Evolutionary conservation across 1,140 invertebrate species (phyloP), one percentile per base, ranked within the genome.

Genomic region (Antheraea pernyi): DNA sequence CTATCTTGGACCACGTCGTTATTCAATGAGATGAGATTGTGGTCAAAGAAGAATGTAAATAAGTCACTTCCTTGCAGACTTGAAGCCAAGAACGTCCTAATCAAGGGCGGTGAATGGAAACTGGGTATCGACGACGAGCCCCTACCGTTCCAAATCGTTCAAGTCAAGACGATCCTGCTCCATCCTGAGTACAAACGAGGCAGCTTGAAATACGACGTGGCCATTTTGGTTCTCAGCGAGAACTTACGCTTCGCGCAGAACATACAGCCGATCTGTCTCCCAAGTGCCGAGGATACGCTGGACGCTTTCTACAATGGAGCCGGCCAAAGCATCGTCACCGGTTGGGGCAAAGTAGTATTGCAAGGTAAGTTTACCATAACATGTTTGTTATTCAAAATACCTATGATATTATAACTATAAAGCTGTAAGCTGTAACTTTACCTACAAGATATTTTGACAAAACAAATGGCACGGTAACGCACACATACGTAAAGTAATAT

Each of bases 101-200:
- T 97, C 63, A 97, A 97, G 83, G 95, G 96, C 3, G 97, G 97
- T 9, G 96, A 97, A 95, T 97, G 96, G 96, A 96, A 97, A 84
- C 92, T 97, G n/a, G 95, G 95, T 42, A 95, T 96, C 70, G 95
- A 96, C 68, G 95, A 96, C 65, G 96, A 97, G 82, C 96, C 96
- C 0, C 86, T 96, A 19, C 95, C 96, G 0, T 96, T 96, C 92
- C 95, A 97, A 82, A 95, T 96, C 19, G 93, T 95, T 0, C 94
- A 95, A n/a, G n/a, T n/a, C 22, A 30, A 30, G 22, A 30, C 93
- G 0, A 95, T 97, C 60, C 92, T 95, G 0, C 78, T 94, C 7
- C 97, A 98, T 91, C 97, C 97, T 0, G 76, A 76, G 65, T 98
- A 96, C 86, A 92, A 94, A 66, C 84, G 93, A 0, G 94, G 94